Conservation (phyloP, 2,888 invertebrate species). For the Lottia scabra region DNA sequence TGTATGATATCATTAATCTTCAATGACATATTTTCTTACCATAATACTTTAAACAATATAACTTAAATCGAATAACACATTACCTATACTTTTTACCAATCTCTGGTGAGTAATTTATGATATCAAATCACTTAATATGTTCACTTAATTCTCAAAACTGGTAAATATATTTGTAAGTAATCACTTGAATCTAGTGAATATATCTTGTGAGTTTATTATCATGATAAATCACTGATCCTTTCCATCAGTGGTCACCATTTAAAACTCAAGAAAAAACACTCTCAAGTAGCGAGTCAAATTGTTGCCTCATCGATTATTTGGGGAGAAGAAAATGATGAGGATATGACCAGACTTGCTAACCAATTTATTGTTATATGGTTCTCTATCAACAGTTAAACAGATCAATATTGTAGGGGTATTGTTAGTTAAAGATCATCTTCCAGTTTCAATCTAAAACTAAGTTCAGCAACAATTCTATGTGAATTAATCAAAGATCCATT, state of each 20-base stretch:
- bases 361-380: not conserved
- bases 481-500: no score
- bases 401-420: not conserved
- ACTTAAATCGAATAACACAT: no score
- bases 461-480: no score
- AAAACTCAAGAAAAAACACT: not conserved
- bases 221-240: not conserved
- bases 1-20: no score
- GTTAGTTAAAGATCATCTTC: no score
- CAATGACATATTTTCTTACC: no score
- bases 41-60: no score
- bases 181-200: not conserved
- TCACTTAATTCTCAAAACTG: no score
- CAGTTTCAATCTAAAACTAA: no score
- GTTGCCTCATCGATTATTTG: not conserved
- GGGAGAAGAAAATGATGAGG: constrained; percentile 2
- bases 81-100: no score
- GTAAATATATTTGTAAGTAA: not conserved
- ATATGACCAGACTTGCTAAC: constrained; percentile 3
- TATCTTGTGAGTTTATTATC: not conserved
- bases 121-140: no score
- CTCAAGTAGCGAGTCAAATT: not conserved
- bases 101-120: no score
- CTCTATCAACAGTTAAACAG: not conserved
- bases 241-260: not conserved